phyloP scores from a whole-genome alignment of 2,797 vertebrate genomes.

The Siniperca undulata region DNA sequence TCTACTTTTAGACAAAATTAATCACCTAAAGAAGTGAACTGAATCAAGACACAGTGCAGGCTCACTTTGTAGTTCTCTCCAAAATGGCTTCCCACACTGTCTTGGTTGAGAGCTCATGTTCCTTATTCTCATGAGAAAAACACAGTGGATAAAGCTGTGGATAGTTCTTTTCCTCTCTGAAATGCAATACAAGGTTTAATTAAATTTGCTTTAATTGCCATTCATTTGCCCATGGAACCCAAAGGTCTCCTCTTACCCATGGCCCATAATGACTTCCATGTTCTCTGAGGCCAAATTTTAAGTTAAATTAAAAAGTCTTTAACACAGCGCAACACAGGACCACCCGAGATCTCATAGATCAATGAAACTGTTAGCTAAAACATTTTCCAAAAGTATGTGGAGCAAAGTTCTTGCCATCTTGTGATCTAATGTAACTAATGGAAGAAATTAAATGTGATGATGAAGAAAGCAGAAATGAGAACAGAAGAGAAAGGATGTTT shows the following conservation, averaged over 20 bases:
- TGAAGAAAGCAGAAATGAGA: neutral
- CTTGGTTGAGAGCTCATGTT: constrained; percentile 42
- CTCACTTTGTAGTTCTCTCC: constrained; percentile 50
- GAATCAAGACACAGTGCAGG: constrained; percentile 25
- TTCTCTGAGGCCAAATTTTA: constrained; percentile 50
- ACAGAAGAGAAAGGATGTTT: neutral
- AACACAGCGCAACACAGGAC: neutral
- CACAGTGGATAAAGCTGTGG: constrained; percentile 33
- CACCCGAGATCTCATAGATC: neutral
- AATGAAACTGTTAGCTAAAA: neutral
- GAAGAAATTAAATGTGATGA: neutral
- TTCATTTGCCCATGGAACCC: constrained; percentile 53
- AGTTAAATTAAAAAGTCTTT: constrained; percentile 23
- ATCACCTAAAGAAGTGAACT: constrained; percentile 29
- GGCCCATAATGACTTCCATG: constrained; percentile 74
- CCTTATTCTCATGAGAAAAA: constrained; percentile 64
- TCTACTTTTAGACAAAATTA: constrained; percentile 35
- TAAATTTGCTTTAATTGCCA: constrained; percentile 74
- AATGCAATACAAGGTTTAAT: constrained; percentile 68
- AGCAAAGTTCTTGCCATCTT: neutral
- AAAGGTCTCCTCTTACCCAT: constrained; percentile 67
- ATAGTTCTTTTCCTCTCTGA: constrained; percentile 48
- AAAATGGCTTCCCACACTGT: constrained; percentile 49
- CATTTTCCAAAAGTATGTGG: neutral
- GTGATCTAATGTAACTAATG: neutral